Percentiles rank a stretch among this genome's conserved stretches.
Evolutionary conservation across 1,140 invertebrate genomes (phyloP).

Genomic region (Druon quercuslanigerum): DNA sequence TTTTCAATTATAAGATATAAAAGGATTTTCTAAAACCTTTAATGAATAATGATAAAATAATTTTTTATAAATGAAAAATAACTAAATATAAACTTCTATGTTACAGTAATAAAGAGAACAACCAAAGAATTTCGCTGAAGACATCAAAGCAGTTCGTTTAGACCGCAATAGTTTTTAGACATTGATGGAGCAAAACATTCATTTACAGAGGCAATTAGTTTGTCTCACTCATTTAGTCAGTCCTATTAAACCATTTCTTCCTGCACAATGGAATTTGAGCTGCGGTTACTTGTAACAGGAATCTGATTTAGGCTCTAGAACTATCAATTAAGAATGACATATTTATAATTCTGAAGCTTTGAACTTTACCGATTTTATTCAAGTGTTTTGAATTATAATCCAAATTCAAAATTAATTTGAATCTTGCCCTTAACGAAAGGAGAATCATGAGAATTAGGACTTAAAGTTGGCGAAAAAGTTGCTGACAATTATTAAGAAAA

Average conservation of each 20-base stretch:
- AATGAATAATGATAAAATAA: too few relatives aligned
- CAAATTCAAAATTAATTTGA: too few relatives aligned
- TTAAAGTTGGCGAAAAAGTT: too few relatives aligned
- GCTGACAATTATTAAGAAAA: too few relatives aligned
- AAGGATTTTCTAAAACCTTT: too few relatives aligned
- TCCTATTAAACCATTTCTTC: not conserved
- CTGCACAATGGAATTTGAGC: not conserved
- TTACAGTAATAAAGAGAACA: not conserved
- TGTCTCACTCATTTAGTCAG: constrained; percentile 10
- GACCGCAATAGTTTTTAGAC: constrained; percentile 21
- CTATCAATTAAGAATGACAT: too few relatives aligned
- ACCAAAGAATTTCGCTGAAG: constrained; percentile 12
- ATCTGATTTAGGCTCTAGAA: not conserved
- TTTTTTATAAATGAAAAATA: not conserved
- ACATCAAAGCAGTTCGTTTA: not conserved
- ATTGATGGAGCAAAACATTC: constrained; percentile 15
- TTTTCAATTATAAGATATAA: too few relatives aligned
- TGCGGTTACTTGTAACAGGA: constrained; percentile 15
- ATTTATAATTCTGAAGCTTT: too few relatives aligned
- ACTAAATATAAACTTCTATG: not conserved
- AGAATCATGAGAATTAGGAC: too few relatives aligned
- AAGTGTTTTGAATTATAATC: too few relatives aligned
- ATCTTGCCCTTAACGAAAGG: too few relatives aligned
- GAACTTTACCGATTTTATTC: too few relatives aligned
- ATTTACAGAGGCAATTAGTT: constrained; percentile 17